Evolutionary conservation across 2,888 invertebrate species (phyloP).

Genomic region (Synergus itoensis): DNA sequence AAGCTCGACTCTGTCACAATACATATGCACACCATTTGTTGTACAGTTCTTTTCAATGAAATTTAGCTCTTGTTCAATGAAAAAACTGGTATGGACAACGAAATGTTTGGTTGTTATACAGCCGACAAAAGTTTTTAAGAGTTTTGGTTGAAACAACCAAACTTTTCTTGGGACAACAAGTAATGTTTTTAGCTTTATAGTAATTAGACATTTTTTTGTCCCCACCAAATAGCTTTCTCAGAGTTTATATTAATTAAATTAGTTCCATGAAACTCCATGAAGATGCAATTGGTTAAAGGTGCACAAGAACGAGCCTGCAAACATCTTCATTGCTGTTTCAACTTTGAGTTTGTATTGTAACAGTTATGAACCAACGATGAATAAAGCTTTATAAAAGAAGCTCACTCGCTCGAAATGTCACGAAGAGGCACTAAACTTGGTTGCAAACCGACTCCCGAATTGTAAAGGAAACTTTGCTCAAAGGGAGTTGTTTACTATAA

Average conservation of each 20-base stretch:
- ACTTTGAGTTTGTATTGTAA: neutral
- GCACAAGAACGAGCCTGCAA: neutral
- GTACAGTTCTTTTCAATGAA: no score
- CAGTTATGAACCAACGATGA: neutral
- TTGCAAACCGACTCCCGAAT: neutral
- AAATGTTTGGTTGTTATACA: no score
- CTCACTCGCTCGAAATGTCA: neutral
- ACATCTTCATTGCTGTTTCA: neutral
- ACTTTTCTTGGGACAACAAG: no score
- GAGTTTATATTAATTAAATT: neutral
- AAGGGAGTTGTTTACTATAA: neutral
- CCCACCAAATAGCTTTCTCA: neutral
- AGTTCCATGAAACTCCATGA: neutral
- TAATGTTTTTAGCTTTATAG: no score
- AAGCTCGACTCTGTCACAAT: neutral
- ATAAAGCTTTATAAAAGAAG: neutral
- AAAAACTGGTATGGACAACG: no score
- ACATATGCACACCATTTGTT: no score
- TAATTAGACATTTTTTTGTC: neutral
- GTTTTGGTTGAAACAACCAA: no score
- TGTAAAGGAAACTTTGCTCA: neutral
- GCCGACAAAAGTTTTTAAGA: no score
- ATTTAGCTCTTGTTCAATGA: no score
- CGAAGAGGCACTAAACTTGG: neutral
- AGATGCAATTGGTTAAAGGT: neutral